phyloP scores from a whole-genome alignment of 1,140 invertebrate genomes.

The Ylistrum balloti region DNA sequence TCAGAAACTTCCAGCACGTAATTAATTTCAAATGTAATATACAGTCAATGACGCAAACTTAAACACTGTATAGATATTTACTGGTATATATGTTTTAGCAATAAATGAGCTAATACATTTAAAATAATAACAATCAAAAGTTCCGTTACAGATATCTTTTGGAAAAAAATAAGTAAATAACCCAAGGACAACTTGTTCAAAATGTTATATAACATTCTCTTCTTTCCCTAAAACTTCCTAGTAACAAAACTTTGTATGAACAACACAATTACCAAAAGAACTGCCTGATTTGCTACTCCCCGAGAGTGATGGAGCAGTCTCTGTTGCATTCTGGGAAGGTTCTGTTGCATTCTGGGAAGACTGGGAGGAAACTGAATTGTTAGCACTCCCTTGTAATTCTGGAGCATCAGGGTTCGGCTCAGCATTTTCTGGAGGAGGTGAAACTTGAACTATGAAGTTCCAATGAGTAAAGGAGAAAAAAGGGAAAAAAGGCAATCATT shows the following conservation, averaged over 20 bases:
- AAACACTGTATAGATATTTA: too few species aligned
- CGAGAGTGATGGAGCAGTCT: neutral
- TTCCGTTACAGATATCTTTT: too few species aligned
- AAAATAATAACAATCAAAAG: too few species aligned
- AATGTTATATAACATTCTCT: too few species aligned
- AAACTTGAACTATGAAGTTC: neutral
- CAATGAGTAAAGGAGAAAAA: neutral
- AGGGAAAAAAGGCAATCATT: neutral
- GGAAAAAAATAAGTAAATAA: too few species aligned
- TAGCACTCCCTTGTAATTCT: neutral
- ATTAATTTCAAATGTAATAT: too few species aligned
- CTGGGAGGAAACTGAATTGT: neutral
- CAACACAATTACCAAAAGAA: constrained; percentile 39
- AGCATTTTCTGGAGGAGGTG: neutral
- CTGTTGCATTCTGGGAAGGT: constrained; percentile 14
- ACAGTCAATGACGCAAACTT: too few species aligned
- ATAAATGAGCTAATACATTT: too few species aligned
- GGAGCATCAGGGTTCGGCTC: neutral
- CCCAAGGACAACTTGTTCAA: too few species aligned
- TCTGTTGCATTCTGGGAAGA: constrained; percentile 31
- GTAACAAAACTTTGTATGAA: neutral
- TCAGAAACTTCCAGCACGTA: too few species aligned
- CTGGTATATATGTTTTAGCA: too few species aligned
- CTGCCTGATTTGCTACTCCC: constrained; percentile 27
- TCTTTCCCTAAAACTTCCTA: too few species aligned